These are phyloP conservation scores for Otocyon megalotis DNA, from an alignment of 2,113 vertebrate species.

Conservation along the genomic window DNA sequence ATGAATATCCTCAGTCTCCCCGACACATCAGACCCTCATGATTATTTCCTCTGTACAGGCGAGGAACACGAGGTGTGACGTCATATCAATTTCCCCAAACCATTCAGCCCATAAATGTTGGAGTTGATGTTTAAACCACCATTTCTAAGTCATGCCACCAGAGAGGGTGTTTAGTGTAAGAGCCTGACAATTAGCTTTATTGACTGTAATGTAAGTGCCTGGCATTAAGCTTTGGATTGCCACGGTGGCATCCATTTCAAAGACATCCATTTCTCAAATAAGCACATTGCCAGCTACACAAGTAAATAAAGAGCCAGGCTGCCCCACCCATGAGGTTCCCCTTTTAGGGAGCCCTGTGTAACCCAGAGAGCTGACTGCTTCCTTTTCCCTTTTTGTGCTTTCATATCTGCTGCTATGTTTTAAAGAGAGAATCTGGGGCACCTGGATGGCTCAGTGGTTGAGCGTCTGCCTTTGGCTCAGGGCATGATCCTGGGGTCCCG, in stretches of 20 bases:
- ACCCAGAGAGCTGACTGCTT: background rate
- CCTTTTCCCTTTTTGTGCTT: background rate
- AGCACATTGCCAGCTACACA: background rate
- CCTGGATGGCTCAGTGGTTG: too few relatives aligned
- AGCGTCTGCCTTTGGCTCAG: too few relatives aligned
- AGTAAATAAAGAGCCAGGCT: background rate
- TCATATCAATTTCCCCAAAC: background rate
- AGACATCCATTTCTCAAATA: background rate
- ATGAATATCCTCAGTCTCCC: background rate
- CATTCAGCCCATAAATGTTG: background rate
- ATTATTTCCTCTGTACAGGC: background rate
- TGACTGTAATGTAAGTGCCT: background rate
- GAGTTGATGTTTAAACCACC: background rate
- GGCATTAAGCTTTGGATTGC: background rate
- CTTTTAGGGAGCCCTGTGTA: background rate
- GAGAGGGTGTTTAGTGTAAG: background rate
- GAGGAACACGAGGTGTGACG: background rate
- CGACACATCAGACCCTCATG: too few relatives aligned
- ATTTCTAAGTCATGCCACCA: background rate
- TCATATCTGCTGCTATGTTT: background rate
- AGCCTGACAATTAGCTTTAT: background rate
- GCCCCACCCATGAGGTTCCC: accelerated
- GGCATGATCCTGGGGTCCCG: too few relatives aligned
- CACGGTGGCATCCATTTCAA: background rate
- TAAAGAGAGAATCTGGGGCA: background rate